Evolutionary conservation across 2,797 vertebrate genomes (phyloP).

Genomic region (Buphagus erythrorhynchus): DNA sequence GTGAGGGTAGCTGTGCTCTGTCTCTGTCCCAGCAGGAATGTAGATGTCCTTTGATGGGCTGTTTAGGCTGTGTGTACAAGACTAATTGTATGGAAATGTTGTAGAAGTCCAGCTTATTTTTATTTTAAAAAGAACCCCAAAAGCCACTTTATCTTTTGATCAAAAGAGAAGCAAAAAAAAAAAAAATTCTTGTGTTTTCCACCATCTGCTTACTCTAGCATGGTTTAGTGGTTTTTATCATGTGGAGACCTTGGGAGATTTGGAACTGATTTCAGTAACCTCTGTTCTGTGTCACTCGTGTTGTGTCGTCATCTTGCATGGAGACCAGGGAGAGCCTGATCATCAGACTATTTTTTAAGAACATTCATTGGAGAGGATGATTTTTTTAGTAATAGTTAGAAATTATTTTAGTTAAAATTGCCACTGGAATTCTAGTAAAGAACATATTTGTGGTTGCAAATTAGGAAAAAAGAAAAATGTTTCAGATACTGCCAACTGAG

Average conservation of each 20-base stretch:
- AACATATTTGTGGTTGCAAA: not conserved
- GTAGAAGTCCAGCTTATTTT: not conserved
- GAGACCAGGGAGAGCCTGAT: not conserved
- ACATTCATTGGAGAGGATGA: not conserved
- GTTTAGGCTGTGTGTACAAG: not conserved
- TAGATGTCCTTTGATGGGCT: not conserved
- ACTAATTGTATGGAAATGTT: not conserved
- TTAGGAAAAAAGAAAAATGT: not conserved
- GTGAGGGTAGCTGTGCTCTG: fast-evolving
- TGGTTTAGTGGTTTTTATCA: not conserved
- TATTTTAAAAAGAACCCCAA: not conserved
- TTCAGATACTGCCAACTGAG: not conserved
- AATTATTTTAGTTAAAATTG: not conserved
- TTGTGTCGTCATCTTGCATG: not conserved
- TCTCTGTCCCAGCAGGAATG: not conserved
- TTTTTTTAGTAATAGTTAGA: not conserved
- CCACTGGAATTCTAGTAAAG: not conserved
- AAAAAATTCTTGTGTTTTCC: not conserved
- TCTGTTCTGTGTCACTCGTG: not conserved
- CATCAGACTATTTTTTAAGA: not conserved
- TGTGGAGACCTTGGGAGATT: not conserved
- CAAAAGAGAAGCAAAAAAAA: not conserved
- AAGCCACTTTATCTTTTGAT: not conserved
- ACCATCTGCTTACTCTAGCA: not conserved
- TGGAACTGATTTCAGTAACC: not conserved